phyloP scores from a whole-genome alignment of 2,888 invertebrate species.

The Macrosoma leucophasiata region DNA sequence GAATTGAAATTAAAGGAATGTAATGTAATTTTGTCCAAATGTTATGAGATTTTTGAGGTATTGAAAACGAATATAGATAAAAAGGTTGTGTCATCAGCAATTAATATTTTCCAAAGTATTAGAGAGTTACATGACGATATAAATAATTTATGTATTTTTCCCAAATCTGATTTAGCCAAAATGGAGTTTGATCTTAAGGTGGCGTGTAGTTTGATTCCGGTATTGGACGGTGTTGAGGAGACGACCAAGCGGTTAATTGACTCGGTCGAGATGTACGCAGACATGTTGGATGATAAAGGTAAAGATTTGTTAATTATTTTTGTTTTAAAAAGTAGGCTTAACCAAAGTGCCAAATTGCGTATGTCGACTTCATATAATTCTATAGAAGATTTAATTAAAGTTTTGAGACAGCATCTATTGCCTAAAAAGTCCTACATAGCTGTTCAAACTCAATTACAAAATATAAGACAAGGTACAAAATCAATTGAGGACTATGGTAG shows the following conservation, averaged over 20 bases:
- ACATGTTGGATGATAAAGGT: conserved; percentile 2
- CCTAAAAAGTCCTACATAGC: conserved; percentile 13
- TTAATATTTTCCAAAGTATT: too few relatives aligned
- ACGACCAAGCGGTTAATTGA: conserved; percentile 11
- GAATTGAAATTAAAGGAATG: too few relatives aligned
- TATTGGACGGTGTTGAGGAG: conserved; percentile 10
- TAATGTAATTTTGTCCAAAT: too few relatives aligned
- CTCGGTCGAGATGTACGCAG: conserved; percentile 7
- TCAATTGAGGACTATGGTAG: conserved; percentile 11
- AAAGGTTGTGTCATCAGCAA: too few relatives aligned
- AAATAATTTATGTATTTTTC: background rate
- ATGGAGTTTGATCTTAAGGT: conserved; percentile 15
- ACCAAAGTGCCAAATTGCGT: conserved; percentile 10
- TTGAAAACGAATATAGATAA: too few relatives aligned
- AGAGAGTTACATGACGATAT: background rate
- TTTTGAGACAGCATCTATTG: conserved; percentile 5
- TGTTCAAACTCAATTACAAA: conserved; percentile 8
- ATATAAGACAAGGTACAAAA: conserved; percentile 5
- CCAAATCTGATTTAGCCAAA: background rate
- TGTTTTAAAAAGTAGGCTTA: conserved; percentile 14
- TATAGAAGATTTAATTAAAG: background rate
- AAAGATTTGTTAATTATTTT: conserved; percentile 9
- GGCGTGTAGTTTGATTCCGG: conserved; percentile 10
- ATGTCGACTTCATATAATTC: background rate
- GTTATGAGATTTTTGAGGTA: too few relatives aligned